phyloP scores from a whole-genome alignment of 2,797 vertebrate species.

The Sebastes variabilis region DNA sequence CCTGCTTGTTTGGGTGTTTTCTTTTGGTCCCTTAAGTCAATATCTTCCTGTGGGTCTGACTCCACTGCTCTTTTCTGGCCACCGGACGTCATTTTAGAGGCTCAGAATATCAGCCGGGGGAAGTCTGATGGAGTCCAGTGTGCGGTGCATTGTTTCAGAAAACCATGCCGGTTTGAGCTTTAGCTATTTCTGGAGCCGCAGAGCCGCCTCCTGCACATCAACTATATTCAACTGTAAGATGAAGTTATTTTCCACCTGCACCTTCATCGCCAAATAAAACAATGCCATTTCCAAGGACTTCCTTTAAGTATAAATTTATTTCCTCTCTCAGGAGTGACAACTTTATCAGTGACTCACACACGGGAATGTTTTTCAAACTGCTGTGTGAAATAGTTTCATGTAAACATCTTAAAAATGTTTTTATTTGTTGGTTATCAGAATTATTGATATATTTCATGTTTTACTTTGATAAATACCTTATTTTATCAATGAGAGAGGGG shows the following conservation, averaged over 20 bases:
- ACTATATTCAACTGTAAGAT: conserved; percentile 57
- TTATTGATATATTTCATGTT: not conserved
- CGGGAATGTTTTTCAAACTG: conserved; percentile 29
- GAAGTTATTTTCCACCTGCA: conserved; percentile 60
- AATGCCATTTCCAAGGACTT: conserved; percentile 75
- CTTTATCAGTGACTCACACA: conserved; percentile 36
- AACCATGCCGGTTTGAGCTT: conserved; percentile 56
- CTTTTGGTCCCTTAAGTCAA: conserved; percentile 76
- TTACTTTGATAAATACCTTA: not conserved
- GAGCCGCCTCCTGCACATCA: conserved; percentile 55
- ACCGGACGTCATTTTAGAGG: conserved; percentile 77
- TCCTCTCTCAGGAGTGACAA: conserved; percentile 39
- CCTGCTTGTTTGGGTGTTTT: conserved; percentile 81
- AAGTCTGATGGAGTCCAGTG: conserved; percentile 73
- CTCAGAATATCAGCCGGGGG: conserved; percentile 77
- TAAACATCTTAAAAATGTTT: conserved; percentile 11
- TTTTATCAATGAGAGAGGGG: not conserved
- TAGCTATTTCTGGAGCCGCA: conserved; percentile 74
- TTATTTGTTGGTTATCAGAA: not conserved
- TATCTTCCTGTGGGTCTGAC: conserved; percentile 75
- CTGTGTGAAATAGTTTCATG: not conserved
- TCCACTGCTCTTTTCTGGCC: conserved; percentile 58
- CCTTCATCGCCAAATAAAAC: conserved; percentile 69
- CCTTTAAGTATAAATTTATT: conserved; percentile 60
- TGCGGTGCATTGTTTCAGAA: conserved; percentile 76